phyloP scores from a whole-genome alignment of 2,888 invertebrate species.

The Listrodromus nycthemerus region DNA sequence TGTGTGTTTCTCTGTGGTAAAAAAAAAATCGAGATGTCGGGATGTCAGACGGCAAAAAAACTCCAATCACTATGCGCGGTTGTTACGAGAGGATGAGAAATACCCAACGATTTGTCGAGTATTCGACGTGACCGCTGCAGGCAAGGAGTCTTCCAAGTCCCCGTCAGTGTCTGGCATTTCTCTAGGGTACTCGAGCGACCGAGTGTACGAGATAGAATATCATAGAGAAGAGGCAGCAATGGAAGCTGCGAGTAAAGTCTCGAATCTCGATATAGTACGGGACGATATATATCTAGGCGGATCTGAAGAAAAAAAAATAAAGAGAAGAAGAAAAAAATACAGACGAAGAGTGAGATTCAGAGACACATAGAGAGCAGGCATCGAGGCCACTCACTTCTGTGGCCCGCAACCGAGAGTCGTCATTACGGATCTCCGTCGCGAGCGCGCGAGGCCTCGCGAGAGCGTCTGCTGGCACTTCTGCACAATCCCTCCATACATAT shows the following conservation, averaged over 20 bases:
- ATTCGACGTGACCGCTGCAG: slow-evolving; percentile 50
- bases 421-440: slow-evolving; percentile 35
- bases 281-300: slow-evolving; percentile 26
- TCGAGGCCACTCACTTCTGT: slow-evolving; percentile 30
- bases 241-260: slow-evolving; percentile 15
- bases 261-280: slow-evolving; percentile 18
- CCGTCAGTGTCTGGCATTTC: slow-evolving; percentile 36
- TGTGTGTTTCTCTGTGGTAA: too few species aligned
- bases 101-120: slow-evolving; percentile 46
- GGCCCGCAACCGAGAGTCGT: slow-evolving; percentile 42
- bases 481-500: slow-evolving; percentile 4
- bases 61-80: slow-evolving; percentile 16
- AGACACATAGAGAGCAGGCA: slow-evolving; percentile 26
- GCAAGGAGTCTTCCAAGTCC: slow-evolving; percentile 17
- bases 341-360: slow-evolving; percentile 30
- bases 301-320: slow-evolving; percentile 11
- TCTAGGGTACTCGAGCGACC: slow-evolving; percentile 22
- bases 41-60: not conserved
- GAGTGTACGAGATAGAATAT: slow-evolving; percentile 9
- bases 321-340: slow-evolving; percentile 7
- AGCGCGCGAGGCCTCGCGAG: slow-evolving; percentile 12
- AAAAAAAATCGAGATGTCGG: not conserved
- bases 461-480: slow-evolving; percentile 39
- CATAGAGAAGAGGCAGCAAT: not conserved
- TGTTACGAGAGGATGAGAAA: slow-evolving; percentile 30